Evolutionary conservation across 2,797 vertebrate species (phyloP).

Genomic region (Acanthurus leucopareius): DNA sequence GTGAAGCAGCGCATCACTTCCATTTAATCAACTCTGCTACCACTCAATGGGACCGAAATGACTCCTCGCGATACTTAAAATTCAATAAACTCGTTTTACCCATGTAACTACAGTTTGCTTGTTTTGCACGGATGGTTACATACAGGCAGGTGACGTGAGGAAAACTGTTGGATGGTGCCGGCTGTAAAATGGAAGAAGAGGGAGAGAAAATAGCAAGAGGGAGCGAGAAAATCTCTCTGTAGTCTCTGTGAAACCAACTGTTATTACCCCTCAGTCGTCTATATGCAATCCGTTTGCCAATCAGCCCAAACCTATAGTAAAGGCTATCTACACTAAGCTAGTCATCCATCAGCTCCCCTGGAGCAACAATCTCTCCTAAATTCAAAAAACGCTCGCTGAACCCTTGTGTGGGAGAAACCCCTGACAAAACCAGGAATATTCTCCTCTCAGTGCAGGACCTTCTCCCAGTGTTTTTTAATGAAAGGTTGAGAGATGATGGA

Average conservation of each 20-base stretch:
- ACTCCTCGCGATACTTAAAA: too few species aligned
- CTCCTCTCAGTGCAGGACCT: not conserved
- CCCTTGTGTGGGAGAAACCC: not conserved
- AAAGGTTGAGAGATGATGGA: not conserved
- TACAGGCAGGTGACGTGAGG: too few species aligned
- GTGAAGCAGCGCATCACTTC: conserved; percentile 28
- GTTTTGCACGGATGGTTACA: too few species aligned
- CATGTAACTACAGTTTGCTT: too few species aligned
- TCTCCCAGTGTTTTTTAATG: not conserved
- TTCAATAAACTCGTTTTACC: too few species aligned
- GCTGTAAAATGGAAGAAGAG: too few species aligned
- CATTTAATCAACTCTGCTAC: not conserved
- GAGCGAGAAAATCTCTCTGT: too few species aligned
- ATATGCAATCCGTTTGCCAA: too few species aligned
- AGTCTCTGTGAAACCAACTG: too few species aligned
- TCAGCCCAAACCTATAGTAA: not conserved
- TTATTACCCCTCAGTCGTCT: too few species aligned
- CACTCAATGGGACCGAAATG: not conserved
- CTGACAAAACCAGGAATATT: conserved; percentile 12
- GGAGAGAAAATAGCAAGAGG: too few species aligned
- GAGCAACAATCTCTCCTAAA: not conserved
- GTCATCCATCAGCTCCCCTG: conserved; percentile 4
- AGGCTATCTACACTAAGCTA: not conserved
- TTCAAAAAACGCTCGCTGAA: not conserved
- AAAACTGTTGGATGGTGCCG: too few species aligned